Percentiles rank a stretch among this genome's conserved stretches.
Evolutionary conservation across 2,888 invertebrate genomes (phyloP).

Genomic region (Drosophila fulvimacula): DNA sequence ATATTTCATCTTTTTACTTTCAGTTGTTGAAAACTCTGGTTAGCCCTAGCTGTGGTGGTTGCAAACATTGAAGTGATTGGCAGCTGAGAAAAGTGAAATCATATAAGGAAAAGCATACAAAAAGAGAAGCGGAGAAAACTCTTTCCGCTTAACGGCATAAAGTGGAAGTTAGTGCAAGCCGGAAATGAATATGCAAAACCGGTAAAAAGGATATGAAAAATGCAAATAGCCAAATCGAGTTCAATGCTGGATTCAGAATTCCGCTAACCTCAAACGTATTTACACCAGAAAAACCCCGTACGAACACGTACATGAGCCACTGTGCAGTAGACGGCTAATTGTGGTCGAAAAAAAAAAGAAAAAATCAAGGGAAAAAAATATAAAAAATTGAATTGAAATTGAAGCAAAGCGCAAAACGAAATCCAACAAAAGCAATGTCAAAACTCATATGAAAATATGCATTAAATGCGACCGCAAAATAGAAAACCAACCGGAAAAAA

Average conservation of each 20-base stretch:
- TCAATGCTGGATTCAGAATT: conserved; percentile 62
- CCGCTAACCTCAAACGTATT: conserved; percentile 34
- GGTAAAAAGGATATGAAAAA: conserved; percentile 74
- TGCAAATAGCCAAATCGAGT: conserved; percentile 73
- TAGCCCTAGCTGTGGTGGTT: background rate
- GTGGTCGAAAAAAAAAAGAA: conserved; percentile 54
- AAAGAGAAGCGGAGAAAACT: conserved; percentile 4
- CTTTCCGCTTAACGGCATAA: conserved; percentile 8
- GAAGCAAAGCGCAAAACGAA: conserved; percentile 38
- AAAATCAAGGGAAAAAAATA: background rate
- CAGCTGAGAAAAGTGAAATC: conserved; percentile 31
- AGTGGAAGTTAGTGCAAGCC: conserved; percentile 52
- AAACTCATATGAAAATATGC: conserved; percentile 68
- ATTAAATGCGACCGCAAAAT: conserved; percentile 74
- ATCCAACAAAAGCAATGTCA: conserved; percentile 33
- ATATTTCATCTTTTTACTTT: conserved; percentile 18
- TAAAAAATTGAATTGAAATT: conserved; percentile 5
- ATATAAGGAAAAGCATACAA: conserved; percentile 6
- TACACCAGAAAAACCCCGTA: conserved; percentile 26
- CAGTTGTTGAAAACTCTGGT: background rate
- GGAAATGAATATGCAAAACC: conserved; percentile 79
- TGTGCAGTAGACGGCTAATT: conserved; percentile 65
- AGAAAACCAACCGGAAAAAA: conserved; percentile 49
- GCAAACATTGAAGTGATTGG: background rate
- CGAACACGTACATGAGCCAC: conserved; percentile 55